Percentiles rank a stretch among this genome's conserved stretches.
These are phyloP conservation scores for Drosophila sordidapex DNA, from an alignment of 2,888 invertebrate species.

Conservation along the genomic window DNA sequence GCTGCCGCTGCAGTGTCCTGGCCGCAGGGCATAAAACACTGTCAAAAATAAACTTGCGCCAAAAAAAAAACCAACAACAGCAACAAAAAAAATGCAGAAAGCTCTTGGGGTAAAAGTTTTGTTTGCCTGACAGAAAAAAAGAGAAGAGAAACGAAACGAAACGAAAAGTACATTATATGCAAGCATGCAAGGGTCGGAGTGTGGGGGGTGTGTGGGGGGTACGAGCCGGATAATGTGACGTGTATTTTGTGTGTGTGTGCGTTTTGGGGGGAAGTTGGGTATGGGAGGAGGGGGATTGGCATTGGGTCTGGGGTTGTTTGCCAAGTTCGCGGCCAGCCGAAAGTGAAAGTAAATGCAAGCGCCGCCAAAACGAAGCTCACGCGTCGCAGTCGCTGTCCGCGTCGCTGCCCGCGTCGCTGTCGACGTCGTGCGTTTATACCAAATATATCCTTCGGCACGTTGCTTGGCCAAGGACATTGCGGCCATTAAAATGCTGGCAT, in stretches of 20 bases:
- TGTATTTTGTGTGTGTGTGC: conserved; percentile 3
- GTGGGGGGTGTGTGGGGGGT: not conserved
- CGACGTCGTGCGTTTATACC: conserved; percentile 41
- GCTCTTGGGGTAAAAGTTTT: conserved; percentile 76
- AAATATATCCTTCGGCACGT: conserved; percentile 81
- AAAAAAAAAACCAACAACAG: conserved; percentile 6
- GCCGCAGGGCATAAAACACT: conserved; percentile 74
- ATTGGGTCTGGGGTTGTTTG: conserved; percentile 62
- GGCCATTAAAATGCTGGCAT: conserved; percentile 82
- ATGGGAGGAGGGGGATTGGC: not conserved
- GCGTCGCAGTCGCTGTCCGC: conserved; percentile 35
- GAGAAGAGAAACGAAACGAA: conserved; percentile 5
- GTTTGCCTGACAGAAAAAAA: conserved; percentile 21
- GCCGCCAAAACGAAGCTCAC: conserved; percentile 45
- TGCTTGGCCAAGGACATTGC: conserved; percentile 84
- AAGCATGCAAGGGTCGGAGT: conserved; percentile 46
- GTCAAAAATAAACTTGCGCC: conserved; percentile 74
- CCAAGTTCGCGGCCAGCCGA: conserved; percentile 63
- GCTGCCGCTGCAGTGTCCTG: conserved; percentile 67
- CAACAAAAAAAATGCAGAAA: conserved; percentile 73
- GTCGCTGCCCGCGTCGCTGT: conserved; percentile 39
- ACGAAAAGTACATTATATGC: conserved; percentile 78
- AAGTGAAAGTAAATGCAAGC: conserved; percentile 79
- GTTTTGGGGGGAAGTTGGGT: not conserved
- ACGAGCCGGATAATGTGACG: conserved; percentile 3